Percentiles rank a stretch among this genome's conserved stretches.
phyloP scores from a whole-genome alignment of 64 coral and sea anemone genomes.

The Montipora foliosa region DNA sequence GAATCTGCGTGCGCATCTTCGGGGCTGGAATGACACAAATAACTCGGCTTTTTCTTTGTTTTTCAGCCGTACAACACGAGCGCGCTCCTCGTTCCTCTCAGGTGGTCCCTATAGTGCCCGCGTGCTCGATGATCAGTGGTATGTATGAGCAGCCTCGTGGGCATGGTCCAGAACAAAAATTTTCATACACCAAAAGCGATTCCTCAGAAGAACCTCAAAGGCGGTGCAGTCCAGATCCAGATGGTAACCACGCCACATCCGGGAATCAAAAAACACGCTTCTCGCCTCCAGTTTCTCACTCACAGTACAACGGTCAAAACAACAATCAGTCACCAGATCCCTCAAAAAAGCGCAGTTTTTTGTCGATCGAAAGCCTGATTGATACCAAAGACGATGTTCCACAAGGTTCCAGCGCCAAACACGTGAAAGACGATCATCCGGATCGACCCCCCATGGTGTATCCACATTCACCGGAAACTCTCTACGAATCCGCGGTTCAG shows the following conservation, averaged over 20 bases:
- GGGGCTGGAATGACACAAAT: background rate
- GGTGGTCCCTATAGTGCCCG: conserved; percentile 52
- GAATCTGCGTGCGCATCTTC: no score
- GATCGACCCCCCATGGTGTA: conserved; percentile 19
- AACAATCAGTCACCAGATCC: conserved; percentile 84
- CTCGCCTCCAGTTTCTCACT: conserved; percentile 53
- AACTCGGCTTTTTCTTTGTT: background rate
- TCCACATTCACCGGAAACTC: conserved; percentile 43
- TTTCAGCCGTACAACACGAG: conserved; percentile 96
- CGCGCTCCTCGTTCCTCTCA: conserved; percentile 92
- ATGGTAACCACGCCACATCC: background rate
- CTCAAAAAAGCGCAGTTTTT: conserved; percentile 86
- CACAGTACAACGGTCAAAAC: conserved; percentile 89
- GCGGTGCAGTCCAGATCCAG: background rate
- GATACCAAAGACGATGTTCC: conserved; percentile 62
- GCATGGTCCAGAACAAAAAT: conserved; percentile 19
- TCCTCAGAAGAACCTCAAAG: background rate
- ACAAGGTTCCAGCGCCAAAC: background rate
- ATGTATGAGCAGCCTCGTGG: conserved; percentile 21
- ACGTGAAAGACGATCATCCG: background rate
- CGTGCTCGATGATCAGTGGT: conserved; percentile 11
- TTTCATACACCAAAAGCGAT: conserved; percentile 23
- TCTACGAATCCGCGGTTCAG: conserved; percentile 93
- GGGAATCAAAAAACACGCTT: background rate
- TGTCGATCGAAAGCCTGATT: conserved; percentile 85